Percentiles rank a stretch among this genome's conserved stretches.
Evolutionary conservation across 2,113 vertebrate species (phyloP).

Genomic region (Hyaena hyaena): DNA sequence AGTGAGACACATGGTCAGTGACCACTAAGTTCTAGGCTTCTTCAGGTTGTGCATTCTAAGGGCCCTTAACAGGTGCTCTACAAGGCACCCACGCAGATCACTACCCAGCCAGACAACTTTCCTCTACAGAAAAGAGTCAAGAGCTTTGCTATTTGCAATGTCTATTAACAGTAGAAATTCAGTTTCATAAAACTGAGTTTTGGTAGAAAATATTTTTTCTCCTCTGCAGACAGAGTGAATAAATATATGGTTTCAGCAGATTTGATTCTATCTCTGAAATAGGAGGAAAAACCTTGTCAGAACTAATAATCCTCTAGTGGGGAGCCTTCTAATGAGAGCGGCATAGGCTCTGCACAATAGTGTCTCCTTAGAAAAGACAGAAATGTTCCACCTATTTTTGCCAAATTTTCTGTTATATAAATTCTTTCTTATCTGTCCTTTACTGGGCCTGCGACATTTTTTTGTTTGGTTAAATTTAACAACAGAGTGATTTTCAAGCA

Average conservation of each 20-base stretch:
- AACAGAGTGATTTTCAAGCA: not conserved
- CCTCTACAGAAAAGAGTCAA: slow-evolving; percentile 25
- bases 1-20: fast-evolving
- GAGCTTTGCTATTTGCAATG: not conserved
- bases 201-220: slow-evolving; percentile 56
- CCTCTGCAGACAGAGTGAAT: slow-evolving; percentile 22
- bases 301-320: slow-evolving; percentile 24
- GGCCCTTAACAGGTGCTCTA: not conserved
- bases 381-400: not conserved
- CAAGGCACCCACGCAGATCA: fast-evolving
- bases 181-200: slow-evolving; percentile 63
- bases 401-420: not conserved
- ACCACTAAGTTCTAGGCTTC: no score
- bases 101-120: not conserved
- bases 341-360: not conserved
- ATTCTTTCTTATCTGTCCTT: not conserved
- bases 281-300: slow-evolving; percentile 70
- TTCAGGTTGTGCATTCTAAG: not conserved
- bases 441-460: not conserved
- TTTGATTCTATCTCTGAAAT: slow-evolving; percentile 67
- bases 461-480: not conserved
- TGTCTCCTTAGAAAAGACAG: not conserved
- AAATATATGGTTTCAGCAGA: not conserved
- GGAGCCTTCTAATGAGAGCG: slow-evolving; percentile 65
- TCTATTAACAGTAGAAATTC: not conserved